Percentiles rank a stretch among this genome's conserved stretches.
These are phyloP conservation scores for Ploceus nigricollis DNA, from an alignment of 2,113 vertebrate genomes.

Conservation along the genomic window DNA sequence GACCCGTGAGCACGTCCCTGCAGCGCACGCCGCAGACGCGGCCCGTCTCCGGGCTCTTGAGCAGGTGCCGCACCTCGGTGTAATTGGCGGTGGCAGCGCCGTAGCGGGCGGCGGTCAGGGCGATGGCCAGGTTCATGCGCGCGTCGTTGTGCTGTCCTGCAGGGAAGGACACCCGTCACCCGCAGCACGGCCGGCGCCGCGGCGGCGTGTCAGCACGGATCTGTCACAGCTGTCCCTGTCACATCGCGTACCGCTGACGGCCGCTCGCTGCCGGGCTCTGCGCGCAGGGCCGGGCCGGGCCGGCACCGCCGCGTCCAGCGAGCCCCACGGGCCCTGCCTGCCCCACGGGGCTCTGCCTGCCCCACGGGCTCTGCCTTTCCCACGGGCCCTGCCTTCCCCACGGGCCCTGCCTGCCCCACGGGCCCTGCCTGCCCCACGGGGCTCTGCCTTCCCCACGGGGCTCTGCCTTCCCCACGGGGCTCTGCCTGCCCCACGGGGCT, in stretches of 20 bases:
- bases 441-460: no score
- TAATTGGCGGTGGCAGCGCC: slow-evolving; percentile 94
- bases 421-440: no score
- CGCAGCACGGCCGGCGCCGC: slow-evolving; percentile 69
- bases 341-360: no score
- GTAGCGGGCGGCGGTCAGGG: slow-evolving; percentile 93
- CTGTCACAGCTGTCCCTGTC: slow-evolving; percentile 94
- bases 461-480: background rate
- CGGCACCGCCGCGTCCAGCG: no score
- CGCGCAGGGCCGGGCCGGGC: no score
- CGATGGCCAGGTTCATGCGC: slow-evolving; percentile 92
- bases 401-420: no score
- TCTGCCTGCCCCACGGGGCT: background rate
- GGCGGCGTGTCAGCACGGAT: slow-evolving; percentile 92
- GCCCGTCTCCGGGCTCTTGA: slow-evolving; percentile 78
- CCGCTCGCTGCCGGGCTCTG: slow-evolving; percentile 40
- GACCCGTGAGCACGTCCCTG: background rate
- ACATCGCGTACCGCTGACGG: slow-evolving; percentile 81
- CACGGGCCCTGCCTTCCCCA: no score
- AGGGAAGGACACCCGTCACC: slow-evolving; percentile 89
- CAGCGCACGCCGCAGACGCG: slow-evolving; percentile 77
- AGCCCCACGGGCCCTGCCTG: no score
- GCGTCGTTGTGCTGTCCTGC: slow-evolving; percentile 94
- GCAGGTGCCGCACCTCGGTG: slow-evolving; percentile 86
- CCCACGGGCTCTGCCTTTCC: no score